Evolutionary conservation across 2,888 invertebrate species (phyloP).

Genomic region (Erebia aethiops): DNA sequence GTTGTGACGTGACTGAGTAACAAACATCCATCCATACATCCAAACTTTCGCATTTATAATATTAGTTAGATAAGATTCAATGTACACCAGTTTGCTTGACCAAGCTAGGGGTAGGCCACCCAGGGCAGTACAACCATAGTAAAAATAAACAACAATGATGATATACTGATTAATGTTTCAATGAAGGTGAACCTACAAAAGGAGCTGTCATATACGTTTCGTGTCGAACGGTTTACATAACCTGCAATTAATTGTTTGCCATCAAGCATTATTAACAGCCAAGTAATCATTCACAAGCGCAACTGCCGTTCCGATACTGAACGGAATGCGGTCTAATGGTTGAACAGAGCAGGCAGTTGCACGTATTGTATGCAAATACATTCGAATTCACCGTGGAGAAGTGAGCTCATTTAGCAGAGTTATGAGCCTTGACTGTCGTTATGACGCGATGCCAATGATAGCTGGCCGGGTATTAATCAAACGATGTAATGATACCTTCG

Average conservation of each 20-base stretch:
- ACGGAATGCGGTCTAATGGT: slow-evolving; percentile 56
- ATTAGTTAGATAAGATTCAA: too few relatives aligned
- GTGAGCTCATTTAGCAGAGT: slow-evolving; percentile 70
- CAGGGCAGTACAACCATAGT: too few relatives aligned
- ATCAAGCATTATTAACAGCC: slow-evolving; percentile 6
- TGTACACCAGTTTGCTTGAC: too few relatives aligned
- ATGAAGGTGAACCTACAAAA: too few relatives aligned
- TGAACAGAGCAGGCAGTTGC: slow-evolving; percentile 49
- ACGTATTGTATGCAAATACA: slow-evolving; percentile 76
- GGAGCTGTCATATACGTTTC: neutral
- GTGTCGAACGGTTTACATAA: neutral
- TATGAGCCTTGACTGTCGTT: slow-evolving; percentile 57
- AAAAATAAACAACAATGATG: too few relatives aligned
- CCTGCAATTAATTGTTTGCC: neutral
- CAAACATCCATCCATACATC: too few relatives aligned
- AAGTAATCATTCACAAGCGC: slow-evolving; percentile 16
- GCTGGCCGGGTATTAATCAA: slow-evolving; percentile 66
- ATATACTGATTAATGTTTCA: too few relatives aligned
- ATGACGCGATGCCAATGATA: slow-evolving; percentile 68
- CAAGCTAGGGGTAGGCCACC: too few relatives aligned
- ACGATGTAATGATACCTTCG: slow-evolving; percentile 61
- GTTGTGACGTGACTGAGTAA: too few relatives aligned
- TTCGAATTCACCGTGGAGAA: slow-evolving; percentile 57
- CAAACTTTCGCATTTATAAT: too few relatives aligned
- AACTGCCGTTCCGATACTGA: slow-evolving; percentile 30